phyloP scores from a whole-genome alignment of 2,888 invertebrate species.

The Schizaphis graminum region DNA sequence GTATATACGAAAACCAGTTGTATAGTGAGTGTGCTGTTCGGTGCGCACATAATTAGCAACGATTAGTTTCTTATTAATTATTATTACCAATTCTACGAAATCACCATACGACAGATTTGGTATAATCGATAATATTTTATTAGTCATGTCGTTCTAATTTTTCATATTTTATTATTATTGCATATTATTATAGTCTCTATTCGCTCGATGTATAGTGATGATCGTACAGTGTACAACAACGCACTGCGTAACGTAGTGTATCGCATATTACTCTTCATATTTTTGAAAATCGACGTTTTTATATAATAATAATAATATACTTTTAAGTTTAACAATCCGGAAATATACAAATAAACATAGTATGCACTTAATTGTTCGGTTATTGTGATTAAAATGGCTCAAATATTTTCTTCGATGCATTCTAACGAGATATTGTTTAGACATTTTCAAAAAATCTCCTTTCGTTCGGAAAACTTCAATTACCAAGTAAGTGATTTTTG shows the following conservation, averaged over 20 bases:
- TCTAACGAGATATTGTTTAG: neutral
- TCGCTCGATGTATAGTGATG: neutral
- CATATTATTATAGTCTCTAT: neutral
- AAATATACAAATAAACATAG: neutral
- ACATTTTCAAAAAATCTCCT: constrained; percentile 14
- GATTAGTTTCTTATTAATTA: neutral
- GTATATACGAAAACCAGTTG: neutral
- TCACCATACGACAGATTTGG: neutral
- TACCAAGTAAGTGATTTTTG: neutral
- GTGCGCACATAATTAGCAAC: neutral
- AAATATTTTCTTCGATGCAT: neutral
- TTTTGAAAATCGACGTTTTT: neutral
- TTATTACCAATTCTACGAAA: neutral
- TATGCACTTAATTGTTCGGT: neutral
- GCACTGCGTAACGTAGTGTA: neutral
- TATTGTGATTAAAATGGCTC: neutral
- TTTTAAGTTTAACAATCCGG: neutral
- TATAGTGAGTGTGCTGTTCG: neutral
- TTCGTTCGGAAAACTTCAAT: neutral
- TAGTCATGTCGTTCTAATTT: constrained; percentile 6
- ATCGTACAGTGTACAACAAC: neutral
- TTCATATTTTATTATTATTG: neutral
- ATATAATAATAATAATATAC: neutral
- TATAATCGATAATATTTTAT: constrained; percentile 4
- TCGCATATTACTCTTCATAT: neutral